phyloP scores from a whole-genome alignment of 2,888 invertebrate genomes.

The Hecatera dysodea region DNA sequence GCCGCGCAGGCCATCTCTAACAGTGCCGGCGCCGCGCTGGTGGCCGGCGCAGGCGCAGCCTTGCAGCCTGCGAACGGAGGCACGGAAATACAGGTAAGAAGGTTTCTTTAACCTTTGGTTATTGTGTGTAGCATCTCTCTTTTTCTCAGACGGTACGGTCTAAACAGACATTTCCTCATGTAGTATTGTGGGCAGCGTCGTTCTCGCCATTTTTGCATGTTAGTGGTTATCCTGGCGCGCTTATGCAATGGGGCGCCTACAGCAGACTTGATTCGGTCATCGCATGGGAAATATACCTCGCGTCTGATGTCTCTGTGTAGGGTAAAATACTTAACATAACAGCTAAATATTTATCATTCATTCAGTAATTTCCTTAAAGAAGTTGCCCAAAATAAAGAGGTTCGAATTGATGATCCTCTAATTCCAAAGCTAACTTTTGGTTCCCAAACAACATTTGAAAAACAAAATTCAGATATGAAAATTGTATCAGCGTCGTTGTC shows the following conservation, averaged over 20 bases:
- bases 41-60: constrained; percentile 92
- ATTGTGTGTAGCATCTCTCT: not conserved
- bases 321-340: too few relatives aligned
- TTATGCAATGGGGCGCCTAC: too few relatives aligned
- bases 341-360: too few relatives aligned
- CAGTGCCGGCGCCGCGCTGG: constrained; percentile 91
- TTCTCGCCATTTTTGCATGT: too few relatives aligned
- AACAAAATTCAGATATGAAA: not conserved
- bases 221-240: too few relatives aligned
- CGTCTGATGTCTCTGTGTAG: too few relatives aligned
- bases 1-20: constrained; percentile 95
- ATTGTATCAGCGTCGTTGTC: not conserved
- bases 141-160: too few relatives aligned
- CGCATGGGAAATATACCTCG: too few relatives aligned
- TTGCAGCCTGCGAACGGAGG: constrained; percentile 90
- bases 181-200: too few relatives aligned
- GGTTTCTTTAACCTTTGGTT: not conserved
- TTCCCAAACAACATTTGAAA: too few relatives aligned
- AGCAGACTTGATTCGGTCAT: too few relatives aligned
- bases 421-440: not conserved
- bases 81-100: constrained; percentile 90
- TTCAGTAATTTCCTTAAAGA: not conserved
- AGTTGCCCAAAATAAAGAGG: not conserved
- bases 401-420: not conserved
- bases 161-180: too few relatives aligned